Conservation (phyloP, 2,888 invertebrate genomes). For the Heliconius hortense region DNA sequence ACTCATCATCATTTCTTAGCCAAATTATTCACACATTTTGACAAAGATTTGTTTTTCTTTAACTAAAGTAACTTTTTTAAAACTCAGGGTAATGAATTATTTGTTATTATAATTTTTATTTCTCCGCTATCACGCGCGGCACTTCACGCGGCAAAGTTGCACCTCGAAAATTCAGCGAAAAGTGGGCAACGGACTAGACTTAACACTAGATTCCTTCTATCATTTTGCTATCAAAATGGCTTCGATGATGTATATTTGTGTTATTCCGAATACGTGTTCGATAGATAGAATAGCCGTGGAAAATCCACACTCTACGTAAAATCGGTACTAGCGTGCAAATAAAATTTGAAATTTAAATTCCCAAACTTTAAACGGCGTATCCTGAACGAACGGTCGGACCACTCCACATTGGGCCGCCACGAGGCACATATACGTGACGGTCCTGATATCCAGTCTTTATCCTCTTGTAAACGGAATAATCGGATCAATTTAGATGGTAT, state of each 20-base stretch:
- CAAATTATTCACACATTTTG: background rate
- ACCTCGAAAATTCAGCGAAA: no score
- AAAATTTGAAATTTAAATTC: constrained; percentile 40
- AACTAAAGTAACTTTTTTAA: background rate
- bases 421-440: constrained; percentile 44
- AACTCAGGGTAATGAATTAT: no score
- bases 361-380: constrained; percentile 39
- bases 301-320: background rate
- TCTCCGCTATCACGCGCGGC: no score
- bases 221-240: background rate
- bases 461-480: constrained; percentile 43
- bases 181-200: no score
- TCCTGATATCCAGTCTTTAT: constrained; percentile 46
- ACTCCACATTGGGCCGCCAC: constrained; percentile 44
- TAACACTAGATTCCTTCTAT: no score
- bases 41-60: background rate
- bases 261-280: background rate
- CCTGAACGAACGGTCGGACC: constrained; percentile 42
- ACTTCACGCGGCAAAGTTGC: no score
- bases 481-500: constrained; percentile 35
- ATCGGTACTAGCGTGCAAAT: constrained; percentile 15
- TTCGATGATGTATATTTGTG: background rate
- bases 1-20: no score
- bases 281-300: background rate
- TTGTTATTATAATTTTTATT: no score